These are phyloP conservation scores for Hydrochoerus hydrochaeris DNA, from an alignment of 2,113 vertebrate genomes.

Conservation along the genomic window DNA sequence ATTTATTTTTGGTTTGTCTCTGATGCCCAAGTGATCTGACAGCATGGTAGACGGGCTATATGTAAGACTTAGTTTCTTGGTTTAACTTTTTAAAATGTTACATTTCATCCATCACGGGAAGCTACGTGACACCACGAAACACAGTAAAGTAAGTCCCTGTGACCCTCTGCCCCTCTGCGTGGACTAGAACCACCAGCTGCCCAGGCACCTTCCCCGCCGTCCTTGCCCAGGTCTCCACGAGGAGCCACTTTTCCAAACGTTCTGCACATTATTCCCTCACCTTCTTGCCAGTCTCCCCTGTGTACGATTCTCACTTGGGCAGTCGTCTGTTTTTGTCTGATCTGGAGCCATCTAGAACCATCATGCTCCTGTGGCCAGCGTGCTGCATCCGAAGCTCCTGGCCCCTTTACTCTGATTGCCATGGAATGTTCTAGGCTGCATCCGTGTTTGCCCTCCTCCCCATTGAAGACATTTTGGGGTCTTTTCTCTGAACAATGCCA, in stretches of 20 bases:
- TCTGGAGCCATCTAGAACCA: fast-evolving
- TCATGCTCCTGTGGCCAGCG: neutral
- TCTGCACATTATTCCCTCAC: fast-evolving
- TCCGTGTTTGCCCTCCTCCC: fast-evolving
- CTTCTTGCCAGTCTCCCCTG: fast-evolving
- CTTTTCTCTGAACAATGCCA: neutral
- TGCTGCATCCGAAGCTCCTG: fast-evolving
- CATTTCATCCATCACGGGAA: neutral
- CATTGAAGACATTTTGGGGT: fast-evolving
- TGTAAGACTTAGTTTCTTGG: neutral
- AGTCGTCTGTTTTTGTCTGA: fast-evolving
- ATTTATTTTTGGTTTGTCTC: neutral
- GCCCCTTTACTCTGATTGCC: fast-evolving
- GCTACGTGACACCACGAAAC: fast-evolving
- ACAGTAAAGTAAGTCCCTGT: fast-evolving
- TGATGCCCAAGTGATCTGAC: neutral
- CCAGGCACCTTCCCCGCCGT: fast-evolving
- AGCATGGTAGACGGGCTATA: neutral
- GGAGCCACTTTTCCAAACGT: fast-evolving
- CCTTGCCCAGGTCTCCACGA: fast-evolving
- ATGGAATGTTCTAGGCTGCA: fast-evolving
- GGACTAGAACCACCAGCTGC: neutral
- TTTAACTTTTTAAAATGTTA: neutral
- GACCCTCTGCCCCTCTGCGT: fast-evolving
- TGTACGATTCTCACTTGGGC: fast-evolving